Evolutionary conservation across 1,140 invertebrate species (phyloP).

Genomic region (Helicoverpa zea): DNA sequence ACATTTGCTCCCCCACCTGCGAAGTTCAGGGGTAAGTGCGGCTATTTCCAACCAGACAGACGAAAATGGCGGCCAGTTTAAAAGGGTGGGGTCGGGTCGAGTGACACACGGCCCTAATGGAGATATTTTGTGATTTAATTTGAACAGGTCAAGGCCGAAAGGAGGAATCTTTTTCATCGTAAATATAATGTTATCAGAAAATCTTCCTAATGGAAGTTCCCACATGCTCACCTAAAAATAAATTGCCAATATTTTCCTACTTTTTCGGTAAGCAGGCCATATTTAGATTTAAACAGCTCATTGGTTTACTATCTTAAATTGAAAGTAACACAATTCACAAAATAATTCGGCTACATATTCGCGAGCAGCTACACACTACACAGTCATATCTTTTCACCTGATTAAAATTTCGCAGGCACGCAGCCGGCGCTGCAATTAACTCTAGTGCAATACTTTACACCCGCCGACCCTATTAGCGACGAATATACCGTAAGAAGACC

Average conservation of each 20-base stretch:
- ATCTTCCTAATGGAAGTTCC: neutral
- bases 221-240: too few species aligned
- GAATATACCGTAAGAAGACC: conserved; percentile 3
- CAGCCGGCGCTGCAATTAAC: conserved; percentile 25
- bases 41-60: conserved; percentile 59
- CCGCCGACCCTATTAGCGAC: neutral
- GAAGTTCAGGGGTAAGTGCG: conserved; percentile 45
- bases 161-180: neutral
- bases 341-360: neutral
- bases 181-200: neutral
- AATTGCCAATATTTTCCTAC: too few species aligned
- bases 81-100: conserved; percentile 23
- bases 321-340: neutral
- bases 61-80: conserved; percentile 51
- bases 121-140: conserved; percentile 34
- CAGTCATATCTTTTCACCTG: conserved; percentile 14
- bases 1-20: conserved; percentile 31
- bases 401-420: conserved; percentile 5
- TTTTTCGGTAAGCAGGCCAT: too few species aligned
- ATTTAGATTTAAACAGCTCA: too few species aligned
- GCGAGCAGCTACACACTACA: neutral
- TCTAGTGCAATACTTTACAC: conserved; percentile 35
- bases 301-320: neutral
- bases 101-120: neutral
- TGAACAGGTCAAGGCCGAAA: conserved; percentile 15